Evolutionary conservation across 1,140 invertebrate genomes (phyloP).

Genomic region (Aphelenchoides besseyi): DNA sequence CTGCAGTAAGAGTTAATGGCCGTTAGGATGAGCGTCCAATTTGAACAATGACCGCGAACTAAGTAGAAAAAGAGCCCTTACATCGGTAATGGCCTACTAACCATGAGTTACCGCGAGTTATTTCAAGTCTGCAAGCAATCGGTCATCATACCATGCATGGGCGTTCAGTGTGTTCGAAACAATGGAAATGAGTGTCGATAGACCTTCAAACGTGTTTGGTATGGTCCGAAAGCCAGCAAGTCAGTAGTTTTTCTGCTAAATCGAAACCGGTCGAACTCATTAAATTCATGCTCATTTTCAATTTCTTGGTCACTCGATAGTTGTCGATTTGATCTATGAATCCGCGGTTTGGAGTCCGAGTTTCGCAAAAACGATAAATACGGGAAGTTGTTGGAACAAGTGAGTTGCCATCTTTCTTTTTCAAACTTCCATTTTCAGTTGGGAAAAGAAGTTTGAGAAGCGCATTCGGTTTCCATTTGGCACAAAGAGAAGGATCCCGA

Average conservation of each 20-base stretch:
- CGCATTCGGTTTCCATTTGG: conserved; percentile 27
- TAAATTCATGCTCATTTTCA: conserved; percentile 98
- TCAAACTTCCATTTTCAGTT: conserved; percentile 31
- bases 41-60: too few relatives aligned
- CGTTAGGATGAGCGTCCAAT: too few relatives aligned
- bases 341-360: conserved; percentile 82
- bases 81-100: too few relatives aligned
- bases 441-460: conserved; percentile 15
- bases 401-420: conserved; percentile 34
- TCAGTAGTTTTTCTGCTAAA: conserved; percentile 85
- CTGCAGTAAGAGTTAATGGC: too few relatives aligned
- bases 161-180: conserved; percentile 79
- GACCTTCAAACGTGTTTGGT: conserved; percentile 79
- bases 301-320: conserved; percentile 90
- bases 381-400: conserved; percentile 82
- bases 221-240: conserved; percentile 72
- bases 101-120: too few relatives aligned
- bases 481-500: conserved; percentile 39
- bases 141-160: conserved; percentile 88
- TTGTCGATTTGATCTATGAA: conserved; percentile 94
- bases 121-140: conserved; percentile 81
- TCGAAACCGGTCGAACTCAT: conserved; percentile 92
- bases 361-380: conserved; percentile 84
- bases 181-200: conserved; percentile 78
- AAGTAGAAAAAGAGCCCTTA: too few relatives aligned